A percentile compares a stretch with the other conserved stretches of the same genome.
phyloP scores from a whole-genome alignment of 2,113 vertebrate species.

The Acrocephalus kingi region DNA sequence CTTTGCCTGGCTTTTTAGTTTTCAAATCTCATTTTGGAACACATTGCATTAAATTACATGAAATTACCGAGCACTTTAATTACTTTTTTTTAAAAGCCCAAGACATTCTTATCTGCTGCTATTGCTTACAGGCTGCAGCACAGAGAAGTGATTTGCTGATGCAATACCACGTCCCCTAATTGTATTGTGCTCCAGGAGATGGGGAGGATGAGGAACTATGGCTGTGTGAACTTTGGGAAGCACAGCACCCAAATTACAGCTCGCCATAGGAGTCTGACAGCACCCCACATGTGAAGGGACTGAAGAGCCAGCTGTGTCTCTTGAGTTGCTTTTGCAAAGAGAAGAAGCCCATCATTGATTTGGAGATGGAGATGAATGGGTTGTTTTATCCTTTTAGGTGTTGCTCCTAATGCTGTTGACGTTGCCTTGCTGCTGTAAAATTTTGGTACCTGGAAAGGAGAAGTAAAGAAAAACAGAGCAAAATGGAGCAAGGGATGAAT shows the following conservation, averaged over 20 bases:
- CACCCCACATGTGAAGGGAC: not conserved
- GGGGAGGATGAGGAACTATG: not conserved
- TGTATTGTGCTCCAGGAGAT: not conserved
- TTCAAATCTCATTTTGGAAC: constrained; percentile 35
- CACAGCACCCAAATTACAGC: not conserved
- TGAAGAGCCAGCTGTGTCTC: not conserved
- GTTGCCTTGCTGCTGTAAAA: not conserved
- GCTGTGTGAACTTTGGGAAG: not conserved
- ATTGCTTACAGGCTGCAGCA: not conserved
- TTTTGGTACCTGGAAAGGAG: not conserved
- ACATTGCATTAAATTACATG: not conserved
- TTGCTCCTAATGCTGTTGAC: not conserved
- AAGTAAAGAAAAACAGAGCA: not conserved
- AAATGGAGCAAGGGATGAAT: not conserved
- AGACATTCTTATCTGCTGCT: not conserved
- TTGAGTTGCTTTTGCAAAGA: not conserved
- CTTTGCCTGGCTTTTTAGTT: constrained; percentile 28
- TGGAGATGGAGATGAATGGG: not conserved
- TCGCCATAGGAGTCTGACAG: not conserved
- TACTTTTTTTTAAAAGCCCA: not conserved
- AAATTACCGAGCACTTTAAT: constrained; percentile 45
- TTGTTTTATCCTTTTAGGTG: not conserved
- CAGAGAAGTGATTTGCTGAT: not conserved
- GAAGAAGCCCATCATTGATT: not conserved
- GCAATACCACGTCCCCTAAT: fast-evolving